Evolutionary conservation across 2,888 invertebrate species (phyloP), one percentile per base, ranked within the genome.

Genomic region (Oligia fasciuncula): DNA sequence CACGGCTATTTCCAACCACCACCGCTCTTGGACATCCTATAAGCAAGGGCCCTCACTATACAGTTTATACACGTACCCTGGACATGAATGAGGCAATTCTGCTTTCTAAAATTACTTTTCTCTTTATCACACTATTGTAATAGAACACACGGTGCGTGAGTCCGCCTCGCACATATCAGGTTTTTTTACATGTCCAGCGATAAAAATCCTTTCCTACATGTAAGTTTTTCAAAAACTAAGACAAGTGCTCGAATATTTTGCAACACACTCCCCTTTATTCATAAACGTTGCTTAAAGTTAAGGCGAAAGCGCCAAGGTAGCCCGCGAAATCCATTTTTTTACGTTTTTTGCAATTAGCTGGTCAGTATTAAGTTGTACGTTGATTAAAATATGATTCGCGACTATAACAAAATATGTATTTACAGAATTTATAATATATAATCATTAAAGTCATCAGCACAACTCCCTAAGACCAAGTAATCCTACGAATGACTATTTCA

Each of bases 181-280:
- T 46, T 23, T 46, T 66, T 60, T 72, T 29, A 46, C 9, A 57
- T 49, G 46, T 19, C 23, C 17, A 49, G 35, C 5, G 35, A 62
- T 73, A 51, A 76, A 54, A 75, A 78, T 29, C 5, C 11, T 40
- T 69, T 65, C 29, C 51, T 63, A 51, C 17, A 17, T 14, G 23
- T 29, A 63, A 51, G 14, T 57, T 54, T 23, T 35, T 14, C 23
- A 76, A 77, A 29, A 76, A 40, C 6, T 0, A 76, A 49, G 11
- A 29, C 9, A 9, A 13, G 23, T 65, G 6, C 29, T 73, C 65
- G 49, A 66, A 79, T 51, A 66, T 80, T 51, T 79, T 60, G 43
- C 35, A 23, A 51, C 40, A 57, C 57, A 65, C 29, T 13, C 14
- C 14, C 49, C 14, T 49, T 14, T 49, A 49, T 14, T 14, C 14